Evolutionary conservation across 1,140 invertebrate species (phyloP).

Genomic region (Eriocheir sinensis): DNA sequence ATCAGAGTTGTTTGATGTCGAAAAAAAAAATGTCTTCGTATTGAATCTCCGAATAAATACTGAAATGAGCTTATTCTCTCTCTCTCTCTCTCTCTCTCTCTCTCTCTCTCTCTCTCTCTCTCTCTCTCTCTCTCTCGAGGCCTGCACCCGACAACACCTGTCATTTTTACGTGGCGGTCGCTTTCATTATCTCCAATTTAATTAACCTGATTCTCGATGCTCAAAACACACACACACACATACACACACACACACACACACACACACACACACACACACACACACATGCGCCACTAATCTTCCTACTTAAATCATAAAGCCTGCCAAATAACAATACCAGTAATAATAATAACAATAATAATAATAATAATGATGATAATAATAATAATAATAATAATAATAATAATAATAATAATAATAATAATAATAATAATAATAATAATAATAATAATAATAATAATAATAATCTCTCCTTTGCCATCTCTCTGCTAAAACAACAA

Average conservation of each 20-base stretch:
- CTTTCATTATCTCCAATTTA: background rate
- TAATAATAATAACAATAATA: no score
- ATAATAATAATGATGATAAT: no score
- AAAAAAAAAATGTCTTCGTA: no score
- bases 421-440: no score
- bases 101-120: slow-evolving; percentile 20
- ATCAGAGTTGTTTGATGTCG: no score
- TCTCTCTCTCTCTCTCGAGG: background rate
- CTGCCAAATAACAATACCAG: background rate
- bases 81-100: slow-evolving; percentile 14
- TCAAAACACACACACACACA: background rate
- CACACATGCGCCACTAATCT: background rate
- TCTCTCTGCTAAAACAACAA: no score
- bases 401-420: no score
- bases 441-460: no score
- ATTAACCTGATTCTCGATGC: background rate
- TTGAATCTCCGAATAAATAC: no score
- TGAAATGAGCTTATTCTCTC: no score
- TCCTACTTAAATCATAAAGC: background rate
- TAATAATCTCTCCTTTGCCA: no score
- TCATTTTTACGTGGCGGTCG: background rate
- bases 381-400: no score
- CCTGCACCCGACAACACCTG: background rate
- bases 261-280: slow-evolving; percentile 3
- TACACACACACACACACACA: background rate